Evolutionary conservation across 1,140 invertebrate species (phyloP).

Genomic region (Drosophila azteca): DNA sequence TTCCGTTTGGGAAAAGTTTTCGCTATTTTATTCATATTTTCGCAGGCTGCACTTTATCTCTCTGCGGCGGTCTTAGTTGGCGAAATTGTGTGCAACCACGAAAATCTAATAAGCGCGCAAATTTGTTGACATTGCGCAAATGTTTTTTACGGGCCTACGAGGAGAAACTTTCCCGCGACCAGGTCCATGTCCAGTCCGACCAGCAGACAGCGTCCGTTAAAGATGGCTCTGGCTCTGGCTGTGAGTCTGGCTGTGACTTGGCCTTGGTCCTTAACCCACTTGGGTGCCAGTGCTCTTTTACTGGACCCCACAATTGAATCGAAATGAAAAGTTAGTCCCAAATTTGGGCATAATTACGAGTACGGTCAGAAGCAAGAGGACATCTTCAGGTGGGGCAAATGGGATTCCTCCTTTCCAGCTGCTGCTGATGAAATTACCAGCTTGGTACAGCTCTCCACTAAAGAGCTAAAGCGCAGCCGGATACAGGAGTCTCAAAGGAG

Average conservation of each 20-base stretch:
- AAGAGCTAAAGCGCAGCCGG: slow-evolving; percentile 15
- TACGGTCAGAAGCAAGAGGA: not conserved
- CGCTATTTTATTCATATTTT: slow-evolving; percentile 79
- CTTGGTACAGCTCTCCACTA: not conserved
- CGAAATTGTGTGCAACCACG: slow-evolving; percentile 82
- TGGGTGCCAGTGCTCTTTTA: slow-evolving; percentile 19
- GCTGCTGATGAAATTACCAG: too few relatives aligned
- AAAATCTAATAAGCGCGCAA: slow-evolving; percentile 82
- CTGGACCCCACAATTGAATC: slow-evolving; percentile 9
- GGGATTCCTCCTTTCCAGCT: too few relatives aligned
- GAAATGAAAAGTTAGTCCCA: slow-evolving; percentile 26
- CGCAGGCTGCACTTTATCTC: slow-evolving; percentile 75
- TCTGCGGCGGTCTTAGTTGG: slow-evolving; percentile 77
- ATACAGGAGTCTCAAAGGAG: not conserved
- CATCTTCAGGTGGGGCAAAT: not conserved
- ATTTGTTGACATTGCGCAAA: slow-evolving; percentile 82
- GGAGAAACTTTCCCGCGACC: slow-evolving; percentile 37
- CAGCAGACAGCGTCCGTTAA: slow-evolving; percentile 24
- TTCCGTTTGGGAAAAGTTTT: slow-evolving; percentile 67
- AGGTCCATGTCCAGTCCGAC: not conserved
- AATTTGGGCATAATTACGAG: slow-evolving; percentile 36
- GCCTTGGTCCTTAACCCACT: slow-evolving; percentile 51
- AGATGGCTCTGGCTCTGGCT: slow-evolving; percentile 20
- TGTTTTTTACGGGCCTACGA: slow-evolving; percentile 74
- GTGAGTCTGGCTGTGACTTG: slow-evolving; percentile 12